These are phyloP conservation scores for Celastrina argiolus DNA, from an alignment of 2,888 invertebrate species.

Conservation along the genomic window DNA sequence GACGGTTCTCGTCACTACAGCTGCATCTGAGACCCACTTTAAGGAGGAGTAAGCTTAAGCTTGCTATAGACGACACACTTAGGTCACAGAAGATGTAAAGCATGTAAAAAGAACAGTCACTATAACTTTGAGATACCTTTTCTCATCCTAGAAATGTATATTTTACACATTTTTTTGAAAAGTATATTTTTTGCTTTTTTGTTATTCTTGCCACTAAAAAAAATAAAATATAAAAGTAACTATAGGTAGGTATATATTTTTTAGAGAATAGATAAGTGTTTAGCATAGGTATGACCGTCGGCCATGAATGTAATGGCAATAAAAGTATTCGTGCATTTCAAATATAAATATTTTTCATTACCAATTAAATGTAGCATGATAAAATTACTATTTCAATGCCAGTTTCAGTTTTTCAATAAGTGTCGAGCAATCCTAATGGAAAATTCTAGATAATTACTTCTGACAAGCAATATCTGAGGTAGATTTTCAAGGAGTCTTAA, in stretches of 20 bases:
- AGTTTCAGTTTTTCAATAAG: not conserved
- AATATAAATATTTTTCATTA: constrained; percentile 6
- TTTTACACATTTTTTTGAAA: no score
- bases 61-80: no score
- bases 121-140: no score
- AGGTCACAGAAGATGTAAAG: no score
- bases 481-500: not conserved
- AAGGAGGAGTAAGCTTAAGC: not conserved
- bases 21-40: not conserved
- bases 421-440: not conserved
- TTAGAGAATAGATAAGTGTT: not conserved
- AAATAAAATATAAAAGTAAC: no score
- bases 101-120: no score
- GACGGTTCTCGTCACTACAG: not conserved
- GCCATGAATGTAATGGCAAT: not conserved
- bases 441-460: not conserved
- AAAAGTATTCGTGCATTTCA: not conserved
- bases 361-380: not conserved
- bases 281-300: not conserved
- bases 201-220: no score
- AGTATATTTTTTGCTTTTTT: no score
- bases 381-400: not conserved
- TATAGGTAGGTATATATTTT: no score
- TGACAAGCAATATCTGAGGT: not conserved
- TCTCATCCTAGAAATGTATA: no score